Evolutionary conservation across 2,113 vertebrate species (phyloP).

Genomic region (Peromyscus californicus): DNA sequence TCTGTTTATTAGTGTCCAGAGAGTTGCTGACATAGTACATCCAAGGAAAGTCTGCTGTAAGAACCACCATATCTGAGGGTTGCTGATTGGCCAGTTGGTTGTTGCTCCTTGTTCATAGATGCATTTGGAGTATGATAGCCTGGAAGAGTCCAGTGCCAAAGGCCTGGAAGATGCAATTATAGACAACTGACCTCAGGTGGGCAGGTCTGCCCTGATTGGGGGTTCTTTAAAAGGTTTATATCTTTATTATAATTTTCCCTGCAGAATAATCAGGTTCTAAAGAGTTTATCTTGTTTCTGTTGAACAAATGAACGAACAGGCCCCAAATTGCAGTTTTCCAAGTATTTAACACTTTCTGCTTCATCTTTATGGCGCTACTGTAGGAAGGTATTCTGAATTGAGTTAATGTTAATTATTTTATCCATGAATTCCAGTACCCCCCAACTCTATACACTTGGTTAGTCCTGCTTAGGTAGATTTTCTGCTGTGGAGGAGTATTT

Average conservation of each 20-base stretch:
- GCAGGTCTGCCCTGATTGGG: slow-evolving; percentile 71
- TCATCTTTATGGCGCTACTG: slow-evolving; percentile 18
- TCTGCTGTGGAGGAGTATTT: slow-evolving; percentile 31
- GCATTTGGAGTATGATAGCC: slow-evolving; percentile 65
- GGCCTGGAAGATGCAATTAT: not conserved
- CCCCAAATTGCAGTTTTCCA: slow-evolving; percentile 43
- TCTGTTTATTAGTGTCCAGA: slow-evolving; percentile 62
- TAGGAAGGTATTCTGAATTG: slow-evolving; percentile 46
- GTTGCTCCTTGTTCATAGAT: slow-evolving; percentile 66
- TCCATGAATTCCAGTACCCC: slow-evolving; percentile 57
- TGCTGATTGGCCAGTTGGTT: slow-evolving; percentile 42
- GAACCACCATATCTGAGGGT: slow-evolving; percentile 56
- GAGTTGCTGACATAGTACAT: slow-evolving; percentile 60
- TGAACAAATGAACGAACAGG: slow-evolving; percentile 65
- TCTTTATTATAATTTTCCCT: slow-evolving; percentile 37
- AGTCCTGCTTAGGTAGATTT: not conserved
- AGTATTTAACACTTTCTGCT: slow-evolving; percentile 59
- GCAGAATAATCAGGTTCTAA: slow-evolving; percentile 73
- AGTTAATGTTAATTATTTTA: slow-evolving; percentile 65
- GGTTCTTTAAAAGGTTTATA: slow-evolving; percentile 34
- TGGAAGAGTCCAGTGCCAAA: slow-evolving; percentile 44
- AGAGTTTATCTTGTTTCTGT: slow-evolving; percentile 69
- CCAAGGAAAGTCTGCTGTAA: not conserved
- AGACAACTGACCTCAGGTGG: slow-evolving; percentile 71
- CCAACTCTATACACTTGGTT: not conserved